Evolutionary conservation across 2,113 vertebrate genomes (phyloP).

Genomic region (Pachyramphus minor): DNA sequence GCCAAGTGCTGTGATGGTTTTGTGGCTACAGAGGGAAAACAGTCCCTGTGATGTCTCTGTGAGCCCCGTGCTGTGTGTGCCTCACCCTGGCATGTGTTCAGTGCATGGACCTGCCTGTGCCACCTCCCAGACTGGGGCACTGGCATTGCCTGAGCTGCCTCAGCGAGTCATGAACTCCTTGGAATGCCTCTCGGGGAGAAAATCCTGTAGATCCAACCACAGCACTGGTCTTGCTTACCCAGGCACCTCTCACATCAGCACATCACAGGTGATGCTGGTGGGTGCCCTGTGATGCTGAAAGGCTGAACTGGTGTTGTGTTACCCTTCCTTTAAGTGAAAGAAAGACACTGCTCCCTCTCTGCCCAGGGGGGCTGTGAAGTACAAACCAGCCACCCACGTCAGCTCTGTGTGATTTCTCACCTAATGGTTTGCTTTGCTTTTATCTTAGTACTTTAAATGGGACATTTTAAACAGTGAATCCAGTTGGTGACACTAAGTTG

Average conservation of each 20-base stretch:
- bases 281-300: background rate
- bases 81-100: background rate
- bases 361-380: background rate
- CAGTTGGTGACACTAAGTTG: too few relatives aligned
- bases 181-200: background rate
- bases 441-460: background rate
- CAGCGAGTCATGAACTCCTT: background rate
- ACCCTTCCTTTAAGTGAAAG: background rate
- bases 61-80: rapidly evolving
- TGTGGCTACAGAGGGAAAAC: background rate
- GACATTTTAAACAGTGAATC: background rate
- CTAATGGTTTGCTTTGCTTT: background rate
- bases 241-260: background rate
- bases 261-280: background rate
- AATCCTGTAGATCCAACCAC: background rate
- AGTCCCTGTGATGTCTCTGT: rapidly evolving
- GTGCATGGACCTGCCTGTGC: background rate
- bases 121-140: background rate
- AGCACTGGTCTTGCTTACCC: background rate
- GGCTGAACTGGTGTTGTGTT: background rate
- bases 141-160: background rate
- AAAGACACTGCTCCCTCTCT: background rate
- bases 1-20: background rate
- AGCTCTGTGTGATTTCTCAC: background rate
- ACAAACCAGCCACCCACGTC: rapidly evolving